A percentile compares a stretch with the other conserved stretches of the same genome.
Evolutionary conservation across 2,113 vertebrate genomes (phyloP).

Genomic region (Condylura cristata): DNA sequence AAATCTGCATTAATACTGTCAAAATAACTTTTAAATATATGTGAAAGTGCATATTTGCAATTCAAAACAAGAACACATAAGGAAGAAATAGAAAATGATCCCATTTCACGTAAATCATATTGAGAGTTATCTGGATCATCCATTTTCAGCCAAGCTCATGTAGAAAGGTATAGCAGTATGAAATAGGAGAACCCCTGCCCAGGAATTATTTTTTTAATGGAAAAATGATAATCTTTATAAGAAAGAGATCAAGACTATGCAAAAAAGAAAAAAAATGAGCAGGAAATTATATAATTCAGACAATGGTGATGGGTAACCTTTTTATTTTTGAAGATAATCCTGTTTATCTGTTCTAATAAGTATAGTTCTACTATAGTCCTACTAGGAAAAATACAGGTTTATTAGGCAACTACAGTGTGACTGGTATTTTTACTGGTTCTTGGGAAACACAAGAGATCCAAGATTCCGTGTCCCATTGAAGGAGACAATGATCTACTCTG

Average conservation of each 20-base stretch:
- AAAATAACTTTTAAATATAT: conserved; percentile 83
- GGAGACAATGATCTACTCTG: not conserved
- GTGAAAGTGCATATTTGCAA: conserved; percentile 69
- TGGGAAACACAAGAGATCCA: not conserved
- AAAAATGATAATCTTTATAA: conserved; percentile 32
- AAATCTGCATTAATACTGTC: conserved; percentile 80
- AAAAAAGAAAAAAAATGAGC: not conserved
- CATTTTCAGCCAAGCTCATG: conserved; percentile 39
- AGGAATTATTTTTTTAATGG: not conserved
- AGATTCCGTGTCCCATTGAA: not conserved
- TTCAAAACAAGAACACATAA: conserved; percentile 66
- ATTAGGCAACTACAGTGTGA: not conserved
- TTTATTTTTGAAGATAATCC: not conserved
- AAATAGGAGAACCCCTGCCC: not conserved
- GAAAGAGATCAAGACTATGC: not conserved
- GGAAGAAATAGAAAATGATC: conserved; percentile 65
- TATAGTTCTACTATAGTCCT: no score
- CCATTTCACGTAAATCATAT: conserved; percentile 61
- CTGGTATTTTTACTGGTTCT: not conserved
- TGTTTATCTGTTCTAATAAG: not conserved
- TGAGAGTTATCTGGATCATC: conserved; percentile 49
- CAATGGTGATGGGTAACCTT: not conserved
- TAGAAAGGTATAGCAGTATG: conserved; percentile 1
- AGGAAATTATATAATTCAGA: conserved; percentile 10
- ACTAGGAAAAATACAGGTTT: no score